Conservation (phyloP, 2,113 vertebrate genomes). For the Stomatorhinus ivindoensis region DNA sequence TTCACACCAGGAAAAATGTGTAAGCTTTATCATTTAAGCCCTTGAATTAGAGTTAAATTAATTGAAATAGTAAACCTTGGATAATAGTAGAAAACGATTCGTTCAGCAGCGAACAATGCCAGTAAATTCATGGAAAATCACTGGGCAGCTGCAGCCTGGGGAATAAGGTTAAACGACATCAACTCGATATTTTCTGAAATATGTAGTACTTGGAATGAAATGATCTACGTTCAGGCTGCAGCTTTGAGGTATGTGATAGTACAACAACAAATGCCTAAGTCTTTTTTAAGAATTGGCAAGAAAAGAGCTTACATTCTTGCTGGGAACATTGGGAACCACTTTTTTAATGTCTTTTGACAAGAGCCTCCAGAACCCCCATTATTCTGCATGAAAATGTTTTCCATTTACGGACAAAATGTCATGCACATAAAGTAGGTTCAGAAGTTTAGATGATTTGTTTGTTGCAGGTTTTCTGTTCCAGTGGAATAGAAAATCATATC, state of each 20-base stretch:
- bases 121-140: slow-evolving; percentile 2
- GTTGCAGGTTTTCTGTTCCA: not conserved
- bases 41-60: not conserved
- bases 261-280: not conserved
- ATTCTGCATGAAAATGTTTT: not conserved
- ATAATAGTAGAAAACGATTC: not conserved
- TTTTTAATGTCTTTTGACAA: not conserved
- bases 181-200: not conserved
- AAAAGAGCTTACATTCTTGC: not conserved
- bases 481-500: not conserved
- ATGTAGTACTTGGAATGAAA: not conserved
- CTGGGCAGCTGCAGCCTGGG: not conserved
- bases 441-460: not conserved
- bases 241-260: not conserved
- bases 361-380: not conserved
- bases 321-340: not conserved
- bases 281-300: not conserved
- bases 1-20: not conserved
- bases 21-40: not conserved
- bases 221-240: not conserved
- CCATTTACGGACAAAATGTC: not conserved
- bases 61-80: not conserved
- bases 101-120: not conserved
- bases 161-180: not conserved
- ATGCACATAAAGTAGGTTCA: not conserved